Percentiles rank a stretch among this genome's conserved stretches.
These are phyloP conservation scores for Adela reaumurella DNA, from an alignment of 2,888 invertebrate genomes.

Conservation along the genomic window DNA sequence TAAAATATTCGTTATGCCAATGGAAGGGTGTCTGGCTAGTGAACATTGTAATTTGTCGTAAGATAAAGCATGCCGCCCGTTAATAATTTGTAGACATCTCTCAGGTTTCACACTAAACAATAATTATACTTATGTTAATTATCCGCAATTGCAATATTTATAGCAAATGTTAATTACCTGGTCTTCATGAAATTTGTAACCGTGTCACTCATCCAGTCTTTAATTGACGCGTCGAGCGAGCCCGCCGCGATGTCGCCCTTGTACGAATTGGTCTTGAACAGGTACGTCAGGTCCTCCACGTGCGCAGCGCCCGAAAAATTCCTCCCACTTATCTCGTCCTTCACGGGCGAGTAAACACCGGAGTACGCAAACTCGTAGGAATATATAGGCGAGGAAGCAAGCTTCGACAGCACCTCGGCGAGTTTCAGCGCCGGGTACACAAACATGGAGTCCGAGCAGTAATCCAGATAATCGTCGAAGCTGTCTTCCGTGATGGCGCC, in stretches of 20 bases:
- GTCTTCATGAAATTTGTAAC: slow-evolving; percentile 27
- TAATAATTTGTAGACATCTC: too few relatives aligned
- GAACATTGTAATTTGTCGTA: too few relatives aligned
- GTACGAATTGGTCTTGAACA: slow-evolving; percentile 36
- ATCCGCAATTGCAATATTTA: too few relatives aligned
- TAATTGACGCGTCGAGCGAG: slow-evolving; percentile 21
- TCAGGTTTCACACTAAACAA: too few relatives aligned
- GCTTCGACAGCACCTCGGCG: slow-evolving; percentile 18
- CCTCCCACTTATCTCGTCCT: slow-evolving; percentile 28
- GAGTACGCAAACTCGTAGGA: slow-evolving; percentile 53
- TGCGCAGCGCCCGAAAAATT: slow-evolving; percentile 53
- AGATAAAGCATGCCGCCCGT: too few relatives aligned
- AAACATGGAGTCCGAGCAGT: slow-evolving; percentile 28
- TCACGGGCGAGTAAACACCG: slow-evolving; percentile 41
- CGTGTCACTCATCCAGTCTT: slow-evolving; percentile 26
- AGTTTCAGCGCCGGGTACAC: slow-evolving; percentile 30
- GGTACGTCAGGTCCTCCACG: slow-evolving; percentile 55
- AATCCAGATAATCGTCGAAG: slow-evolving; percentile 17
- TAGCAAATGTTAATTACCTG: too few relatives aligned
- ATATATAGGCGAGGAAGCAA: slow-evolving; percentile 36
- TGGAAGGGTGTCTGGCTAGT: too few relatives aligned
- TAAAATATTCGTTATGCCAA: too few relatives aligned
- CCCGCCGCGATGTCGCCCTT: slow-evolving; percentile 10
- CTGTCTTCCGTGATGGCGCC: slow-evolving; percentile 21
- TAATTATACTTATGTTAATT: too few relatives aligned